Base-by-base conservation (phyloP, 2,797 vertebrate species). In the Enteromius mattozi region DNA sequence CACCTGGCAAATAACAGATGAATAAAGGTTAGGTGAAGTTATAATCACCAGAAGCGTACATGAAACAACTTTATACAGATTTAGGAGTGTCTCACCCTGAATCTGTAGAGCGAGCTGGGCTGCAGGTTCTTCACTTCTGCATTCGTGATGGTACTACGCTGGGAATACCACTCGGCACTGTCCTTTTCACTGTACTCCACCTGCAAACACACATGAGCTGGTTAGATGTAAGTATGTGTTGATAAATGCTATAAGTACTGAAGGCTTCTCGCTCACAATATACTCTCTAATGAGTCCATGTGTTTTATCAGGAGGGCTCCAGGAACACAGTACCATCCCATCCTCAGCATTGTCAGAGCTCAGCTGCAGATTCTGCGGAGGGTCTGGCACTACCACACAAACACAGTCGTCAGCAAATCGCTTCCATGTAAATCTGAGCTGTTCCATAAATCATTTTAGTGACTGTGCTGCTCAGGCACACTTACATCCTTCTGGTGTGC, bases 401-500 rank as follows among this genome's bases (percentile, higher is more conserved):
- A 87, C 40, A 68, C 27, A 85, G 17, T 51, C 6, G 12, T 54
- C 17, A 78, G 49, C 24, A 19, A 6, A 49, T 54, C 37, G 10
- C 72, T 71, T 76, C 47, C 17, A 37, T 45, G 33, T 78, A 14
- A 27, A 56, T 7, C 9, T 2, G 21, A 21, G 7, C 14, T n/a
- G 65, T n/a, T 61, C 27, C 51, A 33, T 40, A 12, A 37, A 27
- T 19, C 1, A 66, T 37, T 24, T 54, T 40, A 35, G 27, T 1
- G 77, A 33, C 9, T 51, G 40, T 54, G 72, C 47, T 14, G 17
- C 16, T 14, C n/a, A 37, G 42, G 13, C 6, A 40, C 27, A 96
- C 98, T 97, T 92, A 99, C 98, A 1, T 90, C 97, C 98, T 91
- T 99, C 98, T 0, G 97, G 97, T 0, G 97, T 97, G 84, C 97